Evolutionary conservation across 2,888 invertebrate species (phyloP).

Genomic region (Onchidella celtica): DNA sequence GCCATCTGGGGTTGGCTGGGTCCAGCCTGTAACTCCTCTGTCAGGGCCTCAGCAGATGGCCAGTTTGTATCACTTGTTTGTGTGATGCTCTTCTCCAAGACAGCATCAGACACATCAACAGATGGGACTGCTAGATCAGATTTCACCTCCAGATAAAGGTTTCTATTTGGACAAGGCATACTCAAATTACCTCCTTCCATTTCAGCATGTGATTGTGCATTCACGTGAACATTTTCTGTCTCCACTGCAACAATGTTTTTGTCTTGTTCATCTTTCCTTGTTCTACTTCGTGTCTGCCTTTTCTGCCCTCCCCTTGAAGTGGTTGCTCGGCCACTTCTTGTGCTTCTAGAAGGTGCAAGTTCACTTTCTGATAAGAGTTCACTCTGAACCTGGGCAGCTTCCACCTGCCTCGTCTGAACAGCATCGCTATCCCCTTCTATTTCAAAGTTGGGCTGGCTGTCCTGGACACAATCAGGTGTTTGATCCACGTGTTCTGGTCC

Average conservation of each 20-base stretch:
- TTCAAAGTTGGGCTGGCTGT: too few relatives aligned
- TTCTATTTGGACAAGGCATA: background rate
- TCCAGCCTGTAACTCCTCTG: background rate
- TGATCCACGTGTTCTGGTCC: background rate
- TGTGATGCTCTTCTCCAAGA: too few relatives aligned
- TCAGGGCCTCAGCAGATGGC: background rate
- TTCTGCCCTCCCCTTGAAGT: background rate
- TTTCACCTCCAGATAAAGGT: background rate
- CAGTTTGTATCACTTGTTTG: background rate
- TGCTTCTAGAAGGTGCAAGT: background rate
- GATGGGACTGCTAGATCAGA: background rate
- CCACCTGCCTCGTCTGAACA: background rate
- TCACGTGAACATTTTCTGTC: background rate
- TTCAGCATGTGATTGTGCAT: background rate
- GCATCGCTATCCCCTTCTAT: background rate
- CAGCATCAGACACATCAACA: background rate
- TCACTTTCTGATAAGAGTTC: background rate
- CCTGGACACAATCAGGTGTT: background rate
- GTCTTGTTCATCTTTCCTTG: background rate
- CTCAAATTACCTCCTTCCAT: background rate
- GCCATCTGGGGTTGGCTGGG: background rate
- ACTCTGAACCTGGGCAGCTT: background rate
- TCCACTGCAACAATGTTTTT: background rate
- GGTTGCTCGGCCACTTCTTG: background rate
- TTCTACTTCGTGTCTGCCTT: slow-evolving; percentile 12